Percentiles rank a stretch among this genome's conserved stretches.
phyloP scores from a whole-genome alignment of 2,797 vertebrate genomes.

The Sebastiscus albofasciatus region DNA sequence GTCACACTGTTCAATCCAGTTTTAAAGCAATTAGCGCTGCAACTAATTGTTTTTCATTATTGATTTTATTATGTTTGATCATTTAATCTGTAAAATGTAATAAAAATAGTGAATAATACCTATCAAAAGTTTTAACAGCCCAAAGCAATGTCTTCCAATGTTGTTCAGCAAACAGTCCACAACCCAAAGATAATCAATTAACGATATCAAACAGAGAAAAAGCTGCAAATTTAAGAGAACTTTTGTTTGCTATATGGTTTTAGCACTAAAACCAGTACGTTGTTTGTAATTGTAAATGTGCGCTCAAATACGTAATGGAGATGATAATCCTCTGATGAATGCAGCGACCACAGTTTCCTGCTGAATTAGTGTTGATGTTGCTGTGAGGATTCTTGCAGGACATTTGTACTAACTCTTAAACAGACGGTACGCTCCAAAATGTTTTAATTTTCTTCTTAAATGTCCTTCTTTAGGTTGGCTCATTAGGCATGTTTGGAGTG shows the following conservation, averaged over 20 bases:
- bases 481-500: background rate
- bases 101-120: background rate
- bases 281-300: background rate
- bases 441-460: background rate
- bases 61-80: background rate
- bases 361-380: background rate
- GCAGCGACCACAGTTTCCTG: background rate
- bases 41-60: background rate
- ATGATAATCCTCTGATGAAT: background rate
- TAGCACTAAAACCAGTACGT: background rate
- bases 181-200: slow-evolving; percentile 20
- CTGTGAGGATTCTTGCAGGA: background rate
- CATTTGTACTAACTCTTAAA: background rate
- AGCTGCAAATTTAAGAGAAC: background rate
- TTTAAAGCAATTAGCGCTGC: background rate
- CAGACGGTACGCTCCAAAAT: background rate
- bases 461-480: background rate
- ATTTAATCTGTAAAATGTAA: background rate
- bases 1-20: background rate
- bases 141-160: slow-evolving; percentile 35
- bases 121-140: background rate
- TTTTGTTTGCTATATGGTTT: background rate
- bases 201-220: background rate
- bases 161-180: background rate
- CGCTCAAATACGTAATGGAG: background rate